Base-by-base conservation (phyloP, 2,888 invertebrate species). In the Epiblema foenella region DNA sequence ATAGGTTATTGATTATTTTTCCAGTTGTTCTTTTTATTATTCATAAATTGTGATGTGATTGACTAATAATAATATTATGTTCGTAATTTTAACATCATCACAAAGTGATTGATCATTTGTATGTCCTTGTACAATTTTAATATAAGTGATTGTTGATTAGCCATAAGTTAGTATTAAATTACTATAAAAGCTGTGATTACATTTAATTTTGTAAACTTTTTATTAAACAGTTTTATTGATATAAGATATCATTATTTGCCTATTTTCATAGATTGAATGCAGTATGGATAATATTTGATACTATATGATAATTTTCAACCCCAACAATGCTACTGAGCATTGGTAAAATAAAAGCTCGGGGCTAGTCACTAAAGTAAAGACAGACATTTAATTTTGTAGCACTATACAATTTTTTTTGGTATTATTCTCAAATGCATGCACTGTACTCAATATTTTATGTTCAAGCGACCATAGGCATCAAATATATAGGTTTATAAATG, bases 171-270 rank as follows among this genome's bases (percentile, higher is more conserved):
- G 24, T 60, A 10, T 17, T 49, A 29, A 9, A 62, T n/a, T 37
- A 17, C 42, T 11, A 24, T 24, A 1, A 29, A 0, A 17, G 63
- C 63, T 64, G 64, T 64, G 64, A 64, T 64, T 54, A 1, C 9
- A 64, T 39, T 24, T 15, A 7, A 46, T 42, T n/a, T 15, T 8
- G 46, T 46, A 46, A 46, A 8, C 46, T 46, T n/a, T 12, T n/a
- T 15, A 46, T 46, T 46, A 46, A 46, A 46, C n/a, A 46, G n/a
- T 46, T 12, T 46, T 46, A 15, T 46, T 46, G 4, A 12, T 12
- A 46, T n/a, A 15, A 46, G 46, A 5, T 33, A n/a, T 46, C 15
- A 46, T n/a, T 46, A 5, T 7, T n/a, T 46, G 46, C 46, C 46
- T n/a, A 42, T 42, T 33, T 33, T 7, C 24, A 24, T 24, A 24